These are phyloP conservation scores for Myotis lucifugus DNA, from an alignment of 2,113 vertebrate genomes.

Conservation along the genomic window DNA sequence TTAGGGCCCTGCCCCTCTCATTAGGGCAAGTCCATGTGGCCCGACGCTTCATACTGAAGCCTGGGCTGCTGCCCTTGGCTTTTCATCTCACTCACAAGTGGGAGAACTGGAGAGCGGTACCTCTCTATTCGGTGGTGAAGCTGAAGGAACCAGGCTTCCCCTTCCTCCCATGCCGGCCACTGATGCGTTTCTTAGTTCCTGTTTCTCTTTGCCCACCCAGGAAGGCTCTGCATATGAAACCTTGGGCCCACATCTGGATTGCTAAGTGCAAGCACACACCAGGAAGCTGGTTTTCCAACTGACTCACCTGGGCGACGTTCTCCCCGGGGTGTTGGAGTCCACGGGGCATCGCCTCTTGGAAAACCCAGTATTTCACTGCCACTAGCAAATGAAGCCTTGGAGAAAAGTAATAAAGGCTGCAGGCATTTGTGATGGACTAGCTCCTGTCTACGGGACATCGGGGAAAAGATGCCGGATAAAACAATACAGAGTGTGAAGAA, in stretches of 20 bases:
- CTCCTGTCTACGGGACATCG: neutral
- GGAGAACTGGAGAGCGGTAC: neutral
- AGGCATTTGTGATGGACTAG: neutral
- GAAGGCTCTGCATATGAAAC: conserved; percentile 31
- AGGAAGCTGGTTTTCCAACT: conserved; percentile 24
- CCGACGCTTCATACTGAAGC: no score
- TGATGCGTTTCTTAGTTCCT: conserved; percentile 59
- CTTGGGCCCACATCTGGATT: neutral
- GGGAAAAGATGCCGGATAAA: neutral
- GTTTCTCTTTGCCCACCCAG: conserved; percentile 69
- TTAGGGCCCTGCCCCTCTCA: neutral
- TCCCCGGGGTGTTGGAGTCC: neutral
- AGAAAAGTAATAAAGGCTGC: neutral
- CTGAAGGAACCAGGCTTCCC: conserved; percentile 24
- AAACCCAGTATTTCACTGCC: neutral
- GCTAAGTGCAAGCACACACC: no score
- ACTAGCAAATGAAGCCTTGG: neutral
- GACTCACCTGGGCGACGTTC: neutral
- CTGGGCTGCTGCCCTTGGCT: neutral
- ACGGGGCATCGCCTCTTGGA: neutral
- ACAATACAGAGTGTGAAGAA: neutral
- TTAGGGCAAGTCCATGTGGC: neutral
- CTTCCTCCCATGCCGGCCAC: conserved; percentile 43
- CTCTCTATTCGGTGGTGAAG: neutral
- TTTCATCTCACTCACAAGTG: neutral